Base-by-base conservation (phyloP, 2,888 invertebrate genomes). In the Copidosoma aretas region DNA sequence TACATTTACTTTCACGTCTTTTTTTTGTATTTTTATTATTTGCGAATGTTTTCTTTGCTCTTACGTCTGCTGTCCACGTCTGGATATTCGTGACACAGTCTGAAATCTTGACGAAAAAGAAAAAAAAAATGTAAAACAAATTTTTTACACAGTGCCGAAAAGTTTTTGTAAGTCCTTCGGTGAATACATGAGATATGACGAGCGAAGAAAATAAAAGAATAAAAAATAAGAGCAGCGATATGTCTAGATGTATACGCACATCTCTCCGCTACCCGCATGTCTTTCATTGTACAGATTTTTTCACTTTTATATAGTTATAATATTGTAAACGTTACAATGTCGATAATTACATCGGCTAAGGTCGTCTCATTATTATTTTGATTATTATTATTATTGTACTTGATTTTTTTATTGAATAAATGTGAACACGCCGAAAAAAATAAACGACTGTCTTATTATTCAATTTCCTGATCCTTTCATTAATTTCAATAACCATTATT, bases 211-310 rank as follows among this genome's bases (percentile, higher is more conserved):
- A 46, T 8, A 17, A 14, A 46, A 12, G 75, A 73, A 69, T 64
- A 39, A 65, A 66, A 51, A 71, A 70, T 53, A 71, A 67, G 46
- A 71, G 71, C 72, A 64, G 64, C 69, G 71, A 72, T 70, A 77
- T 77, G 77, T 75, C 75, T 71, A 77, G 74, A 75, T 76, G 78
- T 76, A 78, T 73, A 78, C 78, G 8, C 32, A 8, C 83, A 82
- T 83, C 83, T 83, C 83, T 80, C 78, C 79, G 82, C 83, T 83
- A 82, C 82, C 83, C 82, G 79, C 79, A 81, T 81, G 83, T 83
- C 83, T 83, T 83, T 83, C 83, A 83, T 81, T 83, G 83, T 83
- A 82, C 82, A 83, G 82, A 82, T 82, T 83, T 83, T 83, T 82
- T 82, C 81, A 83, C 82, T 83, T 82, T 83, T 83, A 82, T 83